Percentiles rank a stretch among this genome's conserved stretches.
Evolutionary conservation across 2,113 vertebrate species (phyloP).

Genomic region (Merops nubicus): DNA sequence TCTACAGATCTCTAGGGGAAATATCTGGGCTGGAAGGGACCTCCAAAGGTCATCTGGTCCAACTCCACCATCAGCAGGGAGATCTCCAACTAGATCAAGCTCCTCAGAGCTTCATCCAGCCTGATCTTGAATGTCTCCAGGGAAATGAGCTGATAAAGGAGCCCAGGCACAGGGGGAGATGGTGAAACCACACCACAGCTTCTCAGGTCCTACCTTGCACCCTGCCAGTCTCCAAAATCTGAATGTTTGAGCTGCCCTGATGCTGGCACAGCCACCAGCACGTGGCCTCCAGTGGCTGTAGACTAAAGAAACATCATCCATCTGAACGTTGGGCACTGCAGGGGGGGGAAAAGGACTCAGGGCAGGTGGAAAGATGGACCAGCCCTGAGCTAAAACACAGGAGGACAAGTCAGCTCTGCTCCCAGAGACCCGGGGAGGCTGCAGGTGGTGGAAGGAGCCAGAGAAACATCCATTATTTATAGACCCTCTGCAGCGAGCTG

Average conservation of each 20-base stretch:
- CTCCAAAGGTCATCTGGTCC: no score
- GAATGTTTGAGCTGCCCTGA: not conserved
- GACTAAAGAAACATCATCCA: not conserved
- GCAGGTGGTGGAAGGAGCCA: not conserved
- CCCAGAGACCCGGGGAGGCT: not conserved
- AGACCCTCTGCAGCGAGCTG: not conserved
- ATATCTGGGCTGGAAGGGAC: no score
- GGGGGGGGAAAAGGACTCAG: not conserved
- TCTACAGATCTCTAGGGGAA: not conserved
- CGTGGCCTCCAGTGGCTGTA: not conserved
- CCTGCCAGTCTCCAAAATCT: not conserved
- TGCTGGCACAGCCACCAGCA: not conserved
- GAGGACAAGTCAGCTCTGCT: not conserved
- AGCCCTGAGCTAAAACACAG: not conserved
- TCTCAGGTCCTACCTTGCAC: not conserved
- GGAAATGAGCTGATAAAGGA: not conserved
- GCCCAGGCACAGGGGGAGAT: not conserved
- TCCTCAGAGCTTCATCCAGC: no score
- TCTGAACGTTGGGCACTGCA: not conserved
- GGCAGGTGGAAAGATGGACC: not conserved
- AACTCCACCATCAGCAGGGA: no score
- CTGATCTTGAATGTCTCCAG: no score
- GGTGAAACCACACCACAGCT: not conserved
- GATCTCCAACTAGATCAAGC: no score
- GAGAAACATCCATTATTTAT: not conserved